Conservation (phyloP, 2,113 vertebrate species). For the Ahaetulla prasina region DNA sequence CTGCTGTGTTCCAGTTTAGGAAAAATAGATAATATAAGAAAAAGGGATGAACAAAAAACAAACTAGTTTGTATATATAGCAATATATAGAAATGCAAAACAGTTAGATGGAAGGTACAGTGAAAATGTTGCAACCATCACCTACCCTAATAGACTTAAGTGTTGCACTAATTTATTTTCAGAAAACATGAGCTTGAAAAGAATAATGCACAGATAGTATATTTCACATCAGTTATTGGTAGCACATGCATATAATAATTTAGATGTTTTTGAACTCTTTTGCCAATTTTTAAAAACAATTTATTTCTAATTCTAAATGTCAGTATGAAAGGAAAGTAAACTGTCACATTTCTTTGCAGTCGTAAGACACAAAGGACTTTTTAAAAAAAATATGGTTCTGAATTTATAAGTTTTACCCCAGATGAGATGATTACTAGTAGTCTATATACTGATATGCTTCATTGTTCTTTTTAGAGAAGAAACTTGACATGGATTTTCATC, state of each 20-base stretch:
- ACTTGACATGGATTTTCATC: constrained; percentile 38
- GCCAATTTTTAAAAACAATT: neutral
- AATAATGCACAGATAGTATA: neutral
- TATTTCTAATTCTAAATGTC: neutral
- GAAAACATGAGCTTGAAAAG: neutral
- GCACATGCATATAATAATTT: neutral
- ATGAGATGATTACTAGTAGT: constrained; percentile 4
- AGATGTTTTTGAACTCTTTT: neutral
- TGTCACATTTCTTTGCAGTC: neutral
- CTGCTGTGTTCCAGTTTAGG: neutral
- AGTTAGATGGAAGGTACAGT: neutral
- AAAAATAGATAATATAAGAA: neutral
- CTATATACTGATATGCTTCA: fast-evolving
- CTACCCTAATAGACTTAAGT: neutral
- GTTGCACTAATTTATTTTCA: neutral
- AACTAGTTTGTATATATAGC: neutral
- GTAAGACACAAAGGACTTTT: neutral
- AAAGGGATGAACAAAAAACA: neutral
- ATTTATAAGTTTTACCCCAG: neutral
- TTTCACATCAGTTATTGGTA: neutral
- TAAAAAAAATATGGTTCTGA: neutral
- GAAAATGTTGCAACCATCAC: neutral
- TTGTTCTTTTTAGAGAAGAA: constrained; percentile 34
- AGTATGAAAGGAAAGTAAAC: neutral
- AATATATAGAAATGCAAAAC: neutral